Evolutionary conservation across 2,888 invertebrate genomes (phyloP).

Genomic region (Anthoptus insignis): DNA sequence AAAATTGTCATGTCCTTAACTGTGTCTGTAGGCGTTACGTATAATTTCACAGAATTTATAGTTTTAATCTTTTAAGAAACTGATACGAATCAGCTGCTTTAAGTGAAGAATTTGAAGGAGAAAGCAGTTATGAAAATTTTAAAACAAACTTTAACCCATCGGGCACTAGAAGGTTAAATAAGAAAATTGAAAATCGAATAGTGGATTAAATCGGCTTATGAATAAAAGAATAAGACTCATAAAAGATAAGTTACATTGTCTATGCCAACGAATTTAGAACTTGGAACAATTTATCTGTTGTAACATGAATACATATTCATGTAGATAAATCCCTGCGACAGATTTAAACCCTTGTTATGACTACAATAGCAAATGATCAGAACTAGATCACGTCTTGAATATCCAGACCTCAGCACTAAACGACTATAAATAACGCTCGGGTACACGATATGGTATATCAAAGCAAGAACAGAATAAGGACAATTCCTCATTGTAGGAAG

Average conservation of each 20-base stretch:
- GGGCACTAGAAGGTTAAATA: too few species aligned
- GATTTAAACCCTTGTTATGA: conserved; percentile 30
- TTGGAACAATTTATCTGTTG: conserved; percentile 13
- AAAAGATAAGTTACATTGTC: too few species aligned
- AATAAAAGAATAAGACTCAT: too few species aligned
- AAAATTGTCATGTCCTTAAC: background rate
- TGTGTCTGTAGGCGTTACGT: too few species aligned
- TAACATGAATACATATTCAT: conserved; percentile 26
- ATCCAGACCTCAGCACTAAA: conserved; percentile 11
- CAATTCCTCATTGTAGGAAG: conserved; percentile 53
- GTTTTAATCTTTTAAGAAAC: too few species aligned
- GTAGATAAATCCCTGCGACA: conserved; percentile 21
- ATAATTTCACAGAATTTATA: too few species aligned
- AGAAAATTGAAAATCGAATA: too few species aligned
- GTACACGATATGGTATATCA: conserved; percentile 20
- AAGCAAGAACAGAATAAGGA: conserved; percentile 28
- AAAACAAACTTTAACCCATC: too few species aligned
- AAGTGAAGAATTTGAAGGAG: too few species aligned
- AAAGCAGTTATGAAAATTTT: too few species aligned
- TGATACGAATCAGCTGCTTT: too few species aligned
- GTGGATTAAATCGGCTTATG: too few species aligned
- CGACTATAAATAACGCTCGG: conserved; percentile 16
- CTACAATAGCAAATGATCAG: conserved; percentile 18
- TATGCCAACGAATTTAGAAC: conserved; percentile 4
- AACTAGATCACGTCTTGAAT: conserved; percentile 30